A percentile compares a stretch with the other conserved stretches of the same genome.
Conservation (phyloP, 2,797 vertebrate genomes). For the Ctenochaetus hawaiiensis region DNA sequence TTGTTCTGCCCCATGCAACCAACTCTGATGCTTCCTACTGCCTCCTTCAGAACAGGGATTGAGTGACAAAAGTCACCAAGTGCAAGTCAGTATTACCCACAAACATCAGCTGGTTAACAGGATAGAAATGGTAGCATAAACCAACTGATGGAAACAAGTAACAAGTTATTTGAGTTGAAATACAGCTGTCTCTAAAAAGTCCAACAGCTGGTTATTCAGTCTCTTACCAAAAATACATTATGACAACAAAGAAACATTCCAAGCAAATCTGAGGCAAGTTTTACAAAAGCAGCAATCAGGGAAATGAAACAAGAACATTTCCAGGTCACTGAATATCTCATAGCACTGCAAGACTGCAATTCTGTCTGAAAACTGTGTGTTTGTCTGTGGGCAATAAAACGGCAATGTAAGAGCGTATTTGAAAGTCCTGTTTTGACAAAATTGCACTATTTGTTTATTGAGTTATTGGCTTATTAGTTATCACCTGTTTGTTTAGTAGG, state of each 20-base stretch:
- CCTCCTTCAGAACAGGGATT: neutral
- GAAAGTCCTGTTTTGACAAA: too few species aligned
- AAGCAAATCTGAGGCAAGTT: neutral
- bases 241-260: slow-evolving; percentile 35
- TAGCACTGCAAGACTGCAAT: too few species aligned
- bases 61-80: slow-evolving; percentile 4
- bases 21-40: neutral
- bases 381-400: too few species aligned
- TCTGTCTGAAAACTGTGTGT: too few species aligned
- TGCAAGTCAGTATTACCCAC: slow-evolving; percentile 4
- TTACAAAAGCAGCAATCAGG: too few species aligned
- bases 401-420: too few species aligned
- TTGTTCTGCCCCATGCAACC: neutral
- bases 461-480: too few species aligned
- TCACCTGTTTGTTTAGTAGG: too few species aligned
- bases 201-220: slow-evolving; percentile 43
- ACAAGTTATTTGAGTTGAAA: slow-evolving; percentile 14
- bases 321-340: too few species aligned
- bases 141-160: slow-evolving; percentile 24
- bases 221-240: slow-evolving; percentile 51
- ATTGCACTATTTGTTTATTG: too few species aligned
- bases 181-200: slow-evolving; percentile 43
- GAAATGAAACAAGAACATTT: too few species aligned
- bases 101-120: slow-evolving; percentile 47
- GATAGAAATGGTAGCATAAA: slow-evolving; percentile 10